These are phyloP conservation scores for Amazona guildingii DNA, from an alignment of 2,113 vertebrate species.

Conservation along the genomic window DNA sequence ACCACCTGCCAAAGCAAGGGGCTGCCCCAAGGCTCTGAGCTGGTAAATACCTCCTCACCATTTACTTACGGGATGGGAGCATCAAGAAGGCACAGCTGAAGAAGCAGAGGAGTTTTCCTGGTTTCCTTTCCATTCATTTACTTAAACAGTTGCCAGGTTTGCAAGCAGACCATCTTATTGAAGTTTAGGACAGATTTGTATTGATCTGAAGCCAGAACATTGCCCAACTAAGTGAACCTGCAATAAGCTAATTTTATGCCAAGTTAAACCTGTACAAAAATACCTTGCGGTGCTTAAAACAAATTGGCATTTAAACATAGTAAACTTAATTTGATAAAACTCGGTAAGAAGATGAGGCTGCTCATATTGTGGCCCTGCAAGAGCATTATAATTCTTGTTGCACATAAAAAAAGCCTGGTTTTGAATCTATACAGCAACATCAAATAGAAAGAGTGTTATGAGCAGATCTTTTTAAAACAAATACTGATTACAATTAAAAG, in stretches of 20 bases:
- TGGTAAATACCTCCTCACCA: neutral
- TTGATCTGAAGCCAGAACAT: slow-evolving; percentile 36
- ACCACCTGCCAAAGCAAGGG: neutral
- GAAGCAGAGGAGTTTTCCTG: neutral
- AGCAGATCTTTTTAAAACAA: neutral
- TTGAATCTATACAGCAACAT: neutral
- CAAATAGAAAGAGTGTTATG: neutral
- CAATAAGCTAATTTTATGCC: slow-evolving; percentile 55
- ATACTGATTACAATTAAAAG: neutral
- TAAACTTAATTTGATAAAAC: slow-evolving; percentile 29
- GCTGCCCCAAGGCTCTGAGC: neutral
- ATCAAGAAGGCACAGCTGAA: neutral
- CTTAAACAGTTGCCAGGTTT: neutral
- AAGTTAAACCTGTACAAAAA: slow-evolving; percentile 36
- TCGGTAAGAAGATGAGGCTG: neutral
- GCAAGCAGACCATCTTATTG: neutral
- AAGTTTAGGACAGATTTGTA: slow-evolving; percentile 27
- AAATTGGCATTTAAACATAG: slow-evolving; percentile 39
- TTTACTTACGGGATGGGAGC: neutral
- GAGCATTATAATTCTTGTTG: neutral
- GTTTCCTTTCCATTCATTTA: neutral
- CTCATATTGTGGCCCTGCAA: neutral
- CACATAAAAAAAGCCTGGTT: neutral
- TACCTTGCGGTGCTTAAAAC: slow-evolving; percentile 5
- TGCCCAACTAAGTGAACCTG: slow-evolving; percentile 35